phyloP scores from a whole-genome alignment of 2,797 vertebrate species.

The Meda fulgida region DNA sequence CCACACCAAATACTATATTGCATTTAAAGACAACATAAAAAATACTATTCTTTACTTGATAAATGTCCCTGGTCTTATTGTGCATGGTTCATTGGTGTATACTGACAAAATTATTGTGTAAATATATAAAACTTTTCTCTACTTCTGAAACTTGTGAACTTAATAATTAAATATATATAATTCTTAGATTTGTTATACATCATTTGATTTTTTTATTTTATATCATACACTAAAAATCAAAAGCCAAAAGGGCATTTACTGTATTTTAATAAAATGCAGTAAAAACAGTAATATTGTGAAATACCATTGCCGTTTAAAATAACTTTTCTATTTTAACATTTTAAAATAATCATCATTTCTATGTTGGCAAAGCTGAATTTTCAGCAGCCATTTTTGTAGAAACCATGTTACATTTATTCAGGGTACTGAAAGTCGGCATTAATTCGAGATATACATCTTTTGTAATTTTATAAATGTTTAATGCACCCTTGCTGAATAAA shows the following conservation, averaged over 20 bases:
- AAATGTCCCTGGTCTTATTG: neutral
- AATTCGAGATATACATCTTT: neutral
- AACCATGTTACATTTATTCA: neutral
- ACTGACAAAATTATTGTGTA: neutral
- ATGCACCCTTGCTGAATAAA: too few relatives aligned
- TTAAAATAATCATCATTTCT: neutral
- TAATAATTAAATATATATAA: neutral
- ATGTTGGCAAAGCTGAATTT: neutral
- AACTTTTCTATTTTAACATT: neutral
- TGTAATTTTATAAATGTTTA: neutral
- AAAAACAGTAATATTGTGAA: neutral
- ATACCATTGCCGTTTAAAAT: neutral
- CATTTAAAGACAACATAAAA: neutral
- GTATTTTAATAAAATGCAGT: neutral
- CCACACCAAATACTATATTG: neutral
- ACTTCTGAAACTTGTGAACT: neutral
- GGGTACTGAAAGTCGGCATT: neutral
- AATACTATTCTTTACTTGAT: neutral
- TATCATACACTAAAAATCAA: neutral
- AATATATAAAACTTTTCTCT: neutral
- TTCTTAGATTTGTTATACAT: neutral
- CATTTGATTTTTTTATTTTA: neutral
- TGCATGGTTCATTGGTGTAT: neutral
- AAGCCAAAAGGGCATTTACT: neutral
- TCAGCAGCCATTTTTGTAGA: neutral